Base-by-base conservation (phyloP, 2,888 invertebrate genomes). In the Phyllotreta striolata region DNA sequence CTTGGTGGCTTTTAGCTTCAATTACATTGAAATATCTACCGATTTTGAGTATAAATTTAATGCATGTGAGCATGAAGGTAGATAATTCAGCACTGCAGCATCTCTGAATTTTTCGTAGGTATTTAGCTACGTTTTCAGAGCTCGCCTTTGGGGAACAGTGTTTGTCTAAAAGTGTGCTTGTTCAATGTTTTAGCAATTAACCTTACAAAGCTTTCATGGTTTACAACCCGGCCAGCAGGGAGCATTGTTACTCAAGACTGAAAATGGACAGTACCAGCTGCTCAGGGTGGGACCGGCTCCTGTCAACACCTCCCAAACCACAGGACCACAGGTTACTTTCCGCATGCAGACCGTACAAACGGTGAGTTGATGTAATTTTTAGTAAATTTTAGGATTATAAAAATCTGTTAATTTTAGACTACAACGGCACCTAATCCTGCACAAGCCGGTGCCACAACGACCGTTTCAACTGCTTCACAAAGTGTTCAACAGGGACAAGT, bases 261-360 rank as follows among this genome's bases (percentile, higher is more conserved):
- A 97, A 85, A 96, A 93, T 86, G 97, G 97, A 79, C 95, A 95
- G 83, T 93, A 92, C 84, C 96, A 97, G 83, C 86, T 97, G 81
- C 85, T 97, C 79, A 89, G 95, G 81, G 92, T 95, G 76, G 93
- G 93, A 72, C 92, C 93, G 73, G 90, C 93, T 70, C 88, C 92
- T 64, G 70, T 80, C 47, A 83, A 83, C 73, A 82, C 79, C 7
- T 84, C 87, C 74, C 84, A 87, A 77, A 84, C 86, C 74, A 87
- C 85, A 78, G 82, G 83, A 72, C 80, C 87, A 78, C 89, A 89
- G 80, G 88, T 91, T 80, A 91, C 87, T 58, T 87, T 93, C 84
- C 89, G 94, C 80, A 88, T 94, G 83, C 92, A 93, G 84, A 90
- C 93, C 78, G 90, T 93, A 83, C 90, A 92, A 83, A 88, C 91